Evolutionary conservation across 2,888 invertebrate genomes (phyloP), one percentile per base, ranked within the genome.

Genomic region (Toxonevra muliebris): DNA sequence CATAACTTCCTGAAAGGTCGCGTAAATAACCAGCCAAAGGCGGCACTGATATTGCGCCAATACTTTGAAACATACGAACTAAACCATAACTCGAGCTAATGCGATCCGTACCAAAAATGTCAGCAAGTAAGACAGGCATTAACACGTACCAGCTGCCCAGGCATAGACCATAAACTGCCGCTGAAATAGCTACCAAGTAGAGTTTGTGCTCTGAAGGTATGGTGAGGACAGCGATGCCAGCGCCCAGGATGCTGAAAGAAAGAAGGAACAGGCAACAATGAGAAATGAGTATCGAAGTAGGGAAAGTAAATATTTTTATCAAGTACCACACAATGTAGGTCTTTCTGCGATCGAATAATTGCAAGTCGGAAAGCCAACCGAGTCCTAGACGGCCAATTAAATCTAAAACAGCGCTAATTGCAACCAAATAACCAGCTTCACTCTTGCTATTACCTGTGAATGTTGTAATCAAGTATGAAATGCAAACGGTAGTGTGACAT

Each of bases 121-220:
- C 91, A 0, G 92, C 92, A 52, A 92, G 86, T 15, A 92, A 84
- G 1, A 92, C 91, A 0, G 92, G 92, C 68, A 92, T 91, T 65
- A 92, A 81, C 2, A 92, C 88, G 82, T 92, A 92, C 92, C 92
- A 92, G 78, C 92, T 90, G 20, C 92, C 92, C 19, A 92, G 87
- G 70, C 92, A 92, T 0, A 92, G 84, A 0, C 92, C 92, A 79
- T 92, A 92, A 0, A 88, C 87, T 7, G 88, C 90, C 55, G 91
- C 90, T 1, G 91, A 89, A 3, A 89, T 86, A 7, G 90, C 90
- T 50, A 92, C 84, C 0, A 90, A 85, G 83, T 90, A 89, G 85
- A 91, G 90, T 0, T 90, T 89, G 8, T 87, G 87, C 50, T 90
- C 87, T 71, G 89, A 88, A 1, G 92, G 92, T 48, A 92, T 87